A percentile compares a stretch with the other conserved stretches of the same genome.
Evolutionary conservation across 2,113 vertebrate species (phyloP).

Genomic region (Geothlypis trichas): DNA sequence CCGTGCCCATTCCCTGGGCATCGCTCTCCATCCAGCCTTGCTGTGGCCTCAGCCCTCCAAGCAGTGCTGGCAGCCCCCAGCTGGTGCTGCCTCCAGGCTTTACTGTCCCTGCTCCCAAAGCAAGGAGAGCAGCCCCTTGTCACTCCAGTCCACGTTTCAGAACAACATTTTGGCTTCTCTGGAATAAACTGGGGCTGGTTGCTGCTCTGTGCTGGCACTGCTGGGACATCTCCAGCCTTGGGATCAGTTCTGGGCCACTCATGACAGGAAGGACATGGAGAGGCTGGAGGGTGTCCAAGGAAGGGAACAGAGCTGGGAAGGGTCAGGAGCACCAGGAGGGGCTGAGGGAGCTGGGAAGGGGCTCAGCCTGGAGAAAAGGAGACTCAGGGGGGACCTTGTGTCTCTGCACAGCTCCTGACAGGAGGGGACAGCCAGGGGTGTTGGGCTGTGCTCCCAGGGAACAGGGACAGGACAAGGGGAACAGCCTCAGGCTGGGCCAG

Average conservation of each 20-base stretch:
- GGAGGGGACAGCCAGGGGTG: not conserved
- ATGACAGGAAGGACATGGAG: rapidly evolving
- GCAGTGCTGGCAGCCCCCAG: not conserved
- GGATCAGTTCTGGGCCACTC: rapidly evolving
- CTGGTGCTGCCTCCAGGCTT: not conserved
- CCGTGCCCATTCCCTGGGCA: not conserved
- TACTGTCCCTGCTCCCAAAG: not conserved
- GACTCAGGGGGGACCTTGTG: not conserved
- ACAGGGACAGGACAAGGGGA: rapidly evolving
- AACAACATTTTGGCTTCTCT: not conserved
- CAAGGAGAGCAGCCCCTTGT: not conserved
- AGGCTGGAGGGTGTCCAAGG: rapidly evolving
- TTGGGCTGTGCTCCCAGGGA: not conserved
- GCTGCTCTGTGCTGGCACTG: not conserved
- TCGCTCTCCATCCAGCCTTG: not conserved
- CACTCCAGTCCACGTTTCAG: not conserved
- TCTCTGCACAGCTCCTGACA: not conserved
- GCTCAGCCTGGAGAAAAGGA: not conserved
- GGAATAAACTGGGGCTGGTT: not conserved
- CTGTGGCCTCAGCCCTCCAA: not conserved
- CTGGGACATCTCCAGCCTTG: not conserved
- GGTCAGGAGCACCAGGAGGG: rapidly evolving
- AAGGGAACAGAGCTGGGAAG: not conserved
- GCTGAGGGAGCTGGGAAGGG: not conserved
- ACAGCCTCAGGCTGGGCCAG: rapidly evolving